Evolutionary conservation across 2,888 invertebrate species (phyloP), one percentile per base, ranked within the genome.

Genomic region (Oligia latruncula): DNA sequence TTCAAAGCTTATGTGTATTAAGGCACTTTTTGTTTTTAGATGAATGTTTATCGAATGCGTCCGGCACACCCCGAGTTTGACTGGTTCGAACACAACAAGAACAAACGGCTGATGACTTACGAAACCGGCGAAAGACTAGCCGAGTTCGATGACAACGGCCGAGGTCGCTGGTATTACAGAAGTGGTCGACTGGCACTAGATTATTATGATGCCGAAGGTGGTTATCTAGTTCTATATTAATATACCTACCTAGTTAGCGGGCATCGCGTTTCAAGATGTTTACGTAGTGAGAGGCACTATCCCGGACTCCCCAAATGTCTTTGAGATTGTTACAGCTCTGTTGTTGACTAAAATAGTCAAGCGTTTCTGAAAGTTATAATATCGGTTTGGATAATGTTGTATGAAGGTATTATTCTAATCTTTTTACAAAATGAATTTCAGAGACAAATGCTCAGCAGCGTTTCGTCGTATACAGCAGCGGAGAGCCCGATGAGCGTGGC

Each of bases 21-120:
- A 13, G 49, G 49, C 13, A 49, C 9, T 11, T 46, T 46, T 49
- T 49, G 13, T 49, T 75, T 78, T 83, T 60, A 96, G 96, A 95
- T 96, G 94, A 96, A 96, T 80, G 94, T 96, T 4, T 97, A 96
- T 86, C 95, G 95, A 29, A 96, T 97, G 96, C 93, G 94, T 35
- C 96, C 96, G 73, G 94, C 95, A 2, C 95, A 95, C 43, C 96
- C 96, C 0, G 95, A 97, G 85, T 96, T 95, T 68, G 94, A 96
- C 89, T 97, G 96, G 92, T 91, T 40, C 40, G 40, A 40, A 40
- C 40, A 40, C 40, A 40, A 40, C 40, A 40, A 40, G 40, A 40
- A 40, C 76, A 96, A 95, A 88, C 90, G 93, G 40, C 29, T 91
- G 15, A 93, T 96, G 92, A 73, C 85, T 35, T 96, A 96, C 81